A percentile compares a stretch with the other conserved stretches of the same genome.
Conservation (phyloP, 2,797 vertebrate species). For the Gymnodraco acuticeps region DNA sequence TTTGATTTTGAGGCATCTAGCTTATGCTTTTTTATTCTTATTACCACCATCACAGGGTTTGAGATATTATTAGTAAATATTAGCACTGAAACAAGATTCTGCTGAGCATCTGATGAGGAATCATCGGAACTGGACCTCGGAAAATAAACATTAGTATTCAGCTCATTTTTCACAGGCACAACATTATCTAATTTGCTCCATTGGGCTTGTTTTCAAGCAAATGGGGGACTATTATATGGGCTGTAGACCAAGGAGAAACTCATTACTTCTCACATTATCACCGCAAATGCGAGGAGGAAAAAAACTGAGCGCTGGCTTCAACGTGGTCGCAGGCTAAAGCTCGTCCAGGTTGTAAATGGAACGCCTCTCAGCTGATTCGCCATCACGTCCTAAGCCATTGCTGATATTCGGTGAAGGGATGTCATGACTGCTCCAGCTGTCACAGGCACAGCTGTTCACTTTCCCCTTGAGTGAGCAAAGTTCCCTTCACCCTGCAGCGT, state of each 20-base stretch:
- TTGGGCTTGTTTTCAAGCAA: slow-evolving; percentile 81
- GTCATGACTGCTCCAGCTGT: slow-evolving; percentile 90
- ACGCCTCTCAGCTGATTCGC: slow-evolving; percentile 78
- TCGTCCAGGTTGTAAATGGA: slow-evolving; percentile 78
- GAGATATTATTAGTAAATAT: slow-evolving; percentile 31
- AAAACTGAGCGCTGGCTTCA: slow-evolving; percentile 52
- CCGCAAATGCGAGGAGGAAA: slow-evolving; percentile 61
- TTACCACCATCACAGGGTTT: slow-evolving; percentile 27
- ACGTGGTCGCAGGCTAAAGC: slow-evolving; percentile 63
- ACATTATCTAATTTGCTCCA: slow-evolving; percentile 82
- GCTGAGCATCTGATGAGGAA: slow-evolving; percentile 58
- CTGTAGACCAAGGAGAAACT: slow-evolving; percentile 79
- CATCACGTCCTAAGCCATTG: slow-evolving; percentile 79
- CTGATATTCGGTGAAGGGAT: slow-evolving; percentile 87
- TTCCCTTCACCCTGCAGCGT: slow-evolving; percentile 85
- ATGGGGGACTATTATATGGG: slow-evolving; percentile 81
- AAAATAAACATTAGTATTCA: slow-evolving; percentile 75
- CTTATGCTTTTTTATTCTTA: slow-evolving; percentile 24
- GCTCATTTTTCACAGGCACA: slow-evolving; percentile 76
- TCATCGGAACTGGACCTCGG: slow-evolving; percentile 52
- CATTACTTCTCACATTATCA: slow-evolving; percentile 82
- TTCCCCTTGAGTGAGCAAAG: slow-evolving; percentile 91
- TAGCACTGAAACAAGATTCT: slow-evolving; percentile 44
- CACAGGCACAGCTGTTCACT: slow-evolving; percentile 92
- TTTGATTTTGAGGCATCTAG: slow-evolving; percentile 7